phyloP scores from a whole-genome alignment of 2,113 vertebrate genomes.

The Gobius niger region DNA sequence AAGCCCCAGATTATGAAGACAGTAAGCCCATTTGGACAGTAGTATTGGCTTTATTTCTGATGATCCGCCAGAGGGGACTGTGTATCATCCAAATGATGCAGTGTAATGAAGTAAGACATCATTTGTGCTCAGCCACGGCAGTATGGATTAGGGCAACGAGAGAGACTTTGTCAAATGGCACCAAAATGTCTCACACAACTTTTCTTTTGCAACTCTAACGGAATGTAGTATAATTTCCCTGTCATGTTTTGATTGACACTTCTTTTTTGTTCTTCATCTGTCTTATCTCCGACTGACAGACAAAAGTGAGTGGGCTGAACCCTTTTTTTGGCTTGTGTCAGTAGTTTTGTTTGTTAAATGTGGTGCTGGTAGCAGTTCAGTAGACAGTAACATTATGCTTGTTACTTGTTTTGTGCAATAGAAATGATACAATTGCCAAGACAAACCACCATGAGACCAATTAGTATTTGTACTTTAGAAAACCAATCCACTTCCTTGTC shows the following conservation, averaged over 20 bases:
- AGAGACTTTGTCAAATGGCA: neutral
- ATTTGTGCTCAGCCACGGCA: slow-evolving; percentile 8
- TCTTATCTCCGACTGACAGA: slow-evolving; percentile 42
- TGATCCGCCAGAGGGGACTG: neutral
- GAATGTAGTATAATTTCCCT: slow-evolving; percentile 10
- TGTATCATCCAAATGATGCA: slow-evolving; percentile 12
- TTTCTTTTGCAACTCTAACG: slow-evolving; percentile 7
- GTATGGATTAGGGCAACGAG: neutral
- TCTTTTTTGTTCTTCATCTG: slow-evolving; percentile 13
- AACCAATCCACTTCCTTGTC: neutral
- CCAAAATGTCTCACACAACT: neutral
- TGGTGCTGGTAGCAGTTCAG: neutral
- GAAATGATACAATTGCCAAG: neutral
- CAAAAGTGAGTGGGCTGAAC: slow-evolving; percentile 62
- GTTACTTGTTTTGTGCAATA: neutral
- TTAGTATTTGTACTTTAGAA: slow-evolving; percentile 4
- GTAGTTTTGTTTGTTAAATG: slow-evolving; percentile 8
- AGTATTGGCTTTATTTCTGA: neutral
- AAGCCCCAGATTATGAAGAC: neutral
- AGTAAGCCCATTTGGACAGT: slow-evolving; percentile 1
- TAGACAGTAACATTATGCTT: neutral
- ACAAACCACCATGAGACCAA: neutral
- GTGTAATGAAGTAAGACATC: slow-evolving; percentile 9
- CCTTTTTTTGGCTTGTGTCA: slow-evolving; percentile 22
- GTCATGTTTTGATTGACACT: slow-evolving; percentile 14